Evolutionary conservation across 2,888 invertebrate species (phyloP), one percentile per base, ranked within the genome.

Genomic region (Xylota sylvarum): DNA sequence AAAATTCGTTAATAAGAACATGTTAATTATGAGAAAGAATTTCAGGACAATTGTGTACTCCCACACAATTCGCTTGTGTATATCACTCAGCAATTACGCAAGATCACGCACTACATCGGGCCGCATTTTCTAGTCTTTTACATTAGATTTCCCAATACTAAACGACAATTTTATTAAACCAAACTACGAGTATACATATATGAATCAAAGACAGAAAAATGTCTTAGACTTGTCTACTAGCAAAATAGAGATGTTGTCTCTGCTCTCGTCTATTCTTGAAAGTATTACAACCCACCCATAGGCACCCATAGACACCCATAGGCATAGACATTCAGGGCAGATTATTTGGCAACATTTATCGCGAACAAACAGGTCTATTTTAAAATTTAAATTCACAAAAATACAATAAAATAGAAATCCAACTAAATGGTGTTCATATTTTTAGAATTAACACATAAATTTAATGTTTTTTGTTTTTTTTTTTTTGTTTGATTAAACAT

Each of bases 301-400:
- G 17, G 43, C 64, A 27, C 35, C n/a, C n/a, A n/a, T n/a, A n/a
- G n/a, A n/a, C 56, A 55, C 23, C 65, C 55, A 58, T 23, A 23
- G 23, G 12, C 14, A 10, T 32, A 27, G 50, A 17, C n/a, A 84
- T 74, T 84, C 48, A 74, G 84, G 74, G 35, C 84, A 80, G 79
- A 62, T 79, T 30, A 74, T 80, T 84, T 84, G 84, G 73, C 84
- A 84, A 9, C 83, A 65, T 30, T 23, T 6, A 17, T 23, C 10
- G 32, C 23, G 37, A 50, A 48, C 55, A 55, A 9, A 17, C 14
- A 10, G 14, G 27, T 17, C 37, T 77, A 58, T 60, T 58, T 69
- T 82, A 32, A 35, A 40, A 37, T 40, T 40, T 43, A 67, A 52
- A 32, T 62, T n/a, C n/a, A n/a, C 32, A 37, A 48, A 73, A 62